Evolutionary conservation across 1,140 invertebrate genomes (phyloP), one percentile per base, ranked within the genome.

Genomic region (Neelides sp.): DNA sequence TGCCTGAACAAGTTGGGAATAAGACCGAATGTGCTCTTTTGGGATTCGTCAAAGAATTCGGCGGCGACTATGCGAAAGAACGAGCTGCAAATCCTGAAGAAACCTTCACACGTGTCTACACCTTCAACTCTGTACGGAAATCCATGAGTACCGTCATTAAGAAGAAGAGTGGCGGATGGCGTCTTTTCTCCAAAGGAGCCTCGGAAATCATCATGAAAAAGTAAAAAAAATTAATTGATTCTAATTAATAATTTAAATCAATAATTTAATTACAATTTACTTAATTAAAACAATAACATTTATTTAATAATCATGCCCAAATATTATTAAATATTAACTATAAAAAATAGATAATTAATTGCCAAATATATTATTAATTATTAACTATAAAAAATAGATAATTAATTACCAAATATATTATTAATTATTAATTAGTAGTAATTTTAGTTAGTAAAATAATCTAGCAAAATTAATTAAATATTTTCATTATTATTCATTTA

Each of bases 61-160:
- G 75, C 23, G 69, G 73, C 63, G 71, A 69, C 52, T 82, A 80
- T 59, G 70, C 78, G 46, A 55, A 62, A 3, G 66, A 77, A 28
- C 67, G 80, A 23, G 69, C 73, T 39, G 63, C 72, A 48, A 26
- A 61, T 13, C 73, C 79, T 26, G 78, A 81, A 62, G 74, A 78
- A 48, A 66, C 58, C 4, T 69, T 80, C 48, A 64, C 70, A 40
- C 74, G 75, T 57, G 78, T 82, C 8, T 82, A 79, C 63, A 82
- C 79, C 2, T 82, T 82, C 66, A 82, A 82, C 64, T 82, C 79
- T 28, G 72, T 73, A 7, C 67, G 79, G 22, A 82, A 82, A 62
- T 79, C 76, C 22, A 82, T 82, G 79, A 75, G 73, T 50, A 82
- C 79, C n/a, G 75, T 82, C 22, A 71, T 82, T 51, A 61, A 60